phyloP scores from a whole-genome alignment of 2,797 vertebrate species.

The Novumbra hubbsi region DNA sequence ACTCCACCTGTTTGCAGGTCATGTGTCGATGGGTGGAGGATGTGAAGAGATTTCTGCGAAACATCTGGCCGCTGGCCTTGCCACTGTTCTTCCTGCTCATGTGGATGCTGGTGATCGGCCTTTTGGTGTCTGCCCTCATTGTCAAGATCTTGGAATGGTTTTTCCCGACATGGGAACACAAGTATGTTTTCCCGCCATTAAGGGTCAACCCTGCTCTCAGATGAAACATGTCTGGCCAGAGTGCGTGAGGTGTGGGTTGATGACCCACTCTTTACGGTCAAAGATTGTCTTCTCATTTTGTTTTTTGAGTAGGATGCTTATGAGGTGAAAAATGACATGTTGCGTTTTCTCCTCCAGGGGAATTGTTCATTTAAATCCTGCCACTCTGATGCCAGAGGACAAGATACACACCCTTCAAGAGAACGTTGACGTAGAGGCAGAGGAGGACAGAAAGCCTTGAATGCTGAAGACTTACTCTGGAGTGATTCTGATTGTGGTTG shows the following conservation, averaged over 20 bases:
- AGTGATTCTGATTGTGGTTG: not conserved
- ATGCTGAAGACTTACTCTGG: not conserved
- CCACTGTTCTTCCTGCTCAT: conserved; percentile 87
- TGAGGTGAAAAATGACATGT: not conserved
- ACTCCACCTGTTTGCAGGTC: conserved; percentile 62
- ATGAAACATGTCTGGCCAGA: not conserved
- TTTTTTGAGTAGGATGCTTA: not conserved
- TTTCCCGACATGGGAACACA: conserved; percentile 84
- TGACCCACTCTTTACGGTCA: not conserved
- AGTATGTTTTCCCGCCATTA: conserved; percentile 70
- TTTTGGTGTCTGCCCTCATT: conserved; percentile 84
- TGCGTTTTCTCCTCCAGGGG: conserved; percentile 50
- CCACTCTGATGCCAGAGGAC: conserved; percentile 65
- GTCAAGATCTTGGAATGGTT: conserved; percentile 84
- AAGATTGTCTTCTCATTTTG: not conserved
- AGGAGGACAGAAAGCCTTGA: conserved; percentile 56
- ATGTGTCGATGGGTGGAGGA: conserved; percentile 90
- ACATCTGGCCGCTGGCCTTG: conserved; percentile 82
- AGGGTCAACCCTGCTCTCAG: not conserved
- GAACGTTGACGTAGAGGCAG: conserved; percentile 54
- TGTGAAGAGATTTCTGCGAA: conserved; percentile 78
- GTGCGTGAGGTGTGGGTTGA: not conserved
- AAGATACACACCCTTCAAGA: conserved; percentile 73
- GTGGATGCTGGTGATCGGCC: conserved; percentile 86
- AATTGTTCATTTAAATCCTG: conserved; percentile 65